Evolutionary conservation across 2,113 vertebrate genomes (phyloP).

Genomic region (Carollia perspicillata): DNA sequence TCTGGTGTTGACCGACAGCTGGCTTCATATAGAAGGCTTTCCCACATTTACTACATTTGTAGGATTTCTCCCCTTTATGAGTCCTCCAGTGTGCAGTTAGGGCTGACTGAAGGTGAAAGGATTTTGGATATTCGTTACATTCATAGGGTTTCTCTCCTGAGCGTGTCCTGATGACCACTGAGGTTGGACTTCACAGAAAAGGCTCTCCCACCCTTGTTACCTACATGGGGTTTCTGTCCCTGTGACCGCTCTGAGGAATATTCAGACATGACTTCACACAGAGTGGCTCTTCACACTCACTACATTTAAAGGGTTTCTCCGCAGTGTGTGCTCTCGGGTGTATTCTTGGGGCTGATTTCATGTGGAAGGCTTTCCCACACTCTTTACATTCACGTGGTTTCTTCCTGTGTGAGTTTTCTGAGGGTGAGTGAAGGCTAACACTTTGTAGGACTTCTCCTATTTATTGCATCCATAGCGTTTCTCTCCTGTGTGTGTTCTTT

Average conservation of each 20-base stretch:
- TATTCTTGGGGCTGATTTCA: neutral
- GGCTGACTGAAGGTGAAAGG: neutral
- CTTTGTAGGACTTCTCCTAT: neutral
- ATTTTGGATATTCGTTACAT: neutral
- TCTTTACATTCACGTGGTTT: neutral
- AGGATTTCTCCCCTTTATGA: neutral
- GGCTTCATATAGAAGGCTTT: conserved; percentile 17
- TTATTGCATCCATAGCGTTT: neutral
- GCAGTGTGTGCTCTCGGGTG: neutral
- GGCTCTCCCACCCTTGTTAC: neutral
- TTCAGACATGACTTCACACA: neutral
- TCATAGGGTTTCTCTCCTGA: conserved; percentile 23
- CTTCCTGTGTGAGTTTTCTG: neutral
- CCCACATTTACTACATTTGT: neutral
- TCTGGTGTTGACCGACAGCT: neutral
- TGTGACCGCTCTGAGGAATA: conserved; percentile 4
- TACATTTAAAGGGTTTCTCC: neutral
- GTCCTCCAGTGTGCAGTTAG: neutral
- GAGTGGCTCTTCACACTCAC: neutral
- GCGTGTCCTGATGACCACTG: neutral
- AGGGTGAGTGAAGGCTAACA: neutral
- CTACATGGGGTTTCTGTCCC: neutral
- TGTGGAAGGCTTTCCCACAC: neutral
- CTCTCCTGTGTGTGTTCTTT: neutral
- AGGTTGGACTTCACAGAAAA: neutral